Evolutionary conservation across 2,797 vertebrate genomes (phyloP).

Genomic region (Danio albolineatus): DNA sequence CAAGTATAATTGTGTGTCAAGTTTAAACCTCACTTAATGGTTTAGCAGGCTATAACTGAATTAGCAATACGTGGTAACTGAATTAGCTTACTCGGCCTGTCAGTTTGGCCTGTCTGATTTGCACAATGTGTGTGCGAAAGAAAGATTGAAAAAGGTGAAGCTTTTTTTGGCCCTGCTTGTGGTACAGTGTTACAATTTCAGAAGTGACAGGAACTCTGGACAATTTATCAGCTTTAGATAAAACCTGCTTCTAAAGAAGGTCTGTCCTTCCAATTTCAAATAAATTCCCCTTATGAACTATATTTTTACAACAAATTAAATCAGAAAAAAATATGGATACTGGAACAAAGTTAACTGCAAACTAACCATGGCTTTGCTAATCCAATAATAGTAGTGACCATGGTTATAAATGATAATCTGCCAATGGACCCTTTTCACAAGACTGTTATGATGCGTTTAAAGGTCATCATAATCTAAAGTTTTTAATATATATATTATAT

Average conservation of each 20-base stretch:
- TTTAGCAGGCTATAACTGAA: background rate
- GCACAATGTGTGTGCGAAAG: background rate
- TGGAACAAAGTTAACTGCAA: no score
- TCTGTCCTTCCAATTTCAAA: no score
- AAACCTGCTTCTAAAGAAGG: background rate
- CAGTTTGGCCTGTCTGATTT: background rate
- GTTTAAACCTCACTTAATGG: background rate
- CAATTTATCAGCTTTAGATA: background rate
- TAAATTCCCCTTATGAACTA: no score
- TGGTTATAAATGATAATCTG: no score
- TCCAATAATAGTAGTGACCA: no score
- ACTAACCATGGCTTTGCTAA: no score
- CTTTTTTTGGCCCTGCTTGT: background rate
- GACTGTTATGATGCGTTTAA: no score
- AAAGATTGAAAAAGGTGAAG: background rate
- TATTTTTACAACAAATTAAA: no score
- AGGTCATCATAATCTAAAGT: no score
- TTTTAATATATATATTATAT: no score
- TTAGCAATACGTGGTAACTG: conserved; percentile 7
- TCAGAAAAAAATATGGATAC: no score
- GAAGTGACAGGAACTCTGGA: background rate
- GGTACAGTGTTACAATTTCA: conserved; percentile 5
- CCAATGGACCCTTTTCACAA: no score
- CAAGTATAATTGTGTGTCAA: background rate
- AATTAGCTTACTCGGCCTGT: conserved; percentile 14